Conservation (phyloP, 2,113 vertebrate species). For the Hassar affinis region DNA sequence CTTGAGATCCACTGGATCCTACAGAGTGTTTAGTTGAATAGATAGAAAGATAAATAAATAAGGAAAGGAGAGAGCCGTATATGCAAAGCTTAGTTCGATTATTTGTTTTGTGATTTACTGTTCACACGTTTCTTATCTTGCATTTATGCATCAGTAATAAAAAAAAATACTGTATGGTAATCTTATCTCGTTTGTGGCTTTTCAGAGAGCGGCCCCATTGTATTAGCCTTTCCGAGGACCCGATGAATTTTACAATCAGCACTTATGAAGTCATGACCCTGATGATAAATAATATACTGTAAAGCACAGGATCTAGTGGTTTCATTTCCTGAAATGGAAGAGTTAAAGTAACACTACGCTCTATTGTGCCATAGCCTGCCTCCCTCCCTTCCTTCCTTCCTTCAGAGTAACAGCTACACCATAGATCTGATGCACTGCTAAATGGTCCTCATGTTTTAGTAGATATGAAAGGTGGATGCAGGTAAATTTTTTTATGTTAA, state of each 20-base stretch:
- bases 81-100: constrained; percentile 22
- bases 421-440: constrained; percentile 1
- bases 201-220: neutral
- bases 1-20: constrained; percentile 39
- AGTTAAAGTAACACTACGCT: constrained; percentile 2
- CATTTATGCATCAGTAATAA: constrained; percentile 36
- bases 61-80: constrained; percentile 25
- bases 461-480: neutral
- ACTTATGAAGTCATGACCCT: no score
- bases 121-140: constrained; percentile 36
- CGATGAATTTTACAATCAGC: constrained; percentile 12
- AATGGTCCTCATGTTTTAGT: neutral
- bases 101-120: constrained; percentile 37
- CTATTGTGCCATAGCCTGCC: constrained; percentile 15
- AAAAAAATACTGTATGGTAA: constrained; percentile 14
- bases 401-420: constrained; percentile 15
- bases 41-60: neutral
- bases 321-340: neutral
- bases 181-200: constrained; percentile 48
- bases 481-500: neutral
- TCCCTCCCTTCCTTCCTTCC: no score
- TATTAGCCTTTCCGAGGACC: neutral
- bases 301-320: neutral
- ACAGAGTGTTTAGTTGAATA: neutral
- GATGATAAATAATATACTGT: constrained; percentile 12